Evolutionary conservation across 2,888 invertebrate genomes (phyloP), one percentile per base, ranked within the genome.

Genomic region (Dromius quadrimaculatus): DNA sequence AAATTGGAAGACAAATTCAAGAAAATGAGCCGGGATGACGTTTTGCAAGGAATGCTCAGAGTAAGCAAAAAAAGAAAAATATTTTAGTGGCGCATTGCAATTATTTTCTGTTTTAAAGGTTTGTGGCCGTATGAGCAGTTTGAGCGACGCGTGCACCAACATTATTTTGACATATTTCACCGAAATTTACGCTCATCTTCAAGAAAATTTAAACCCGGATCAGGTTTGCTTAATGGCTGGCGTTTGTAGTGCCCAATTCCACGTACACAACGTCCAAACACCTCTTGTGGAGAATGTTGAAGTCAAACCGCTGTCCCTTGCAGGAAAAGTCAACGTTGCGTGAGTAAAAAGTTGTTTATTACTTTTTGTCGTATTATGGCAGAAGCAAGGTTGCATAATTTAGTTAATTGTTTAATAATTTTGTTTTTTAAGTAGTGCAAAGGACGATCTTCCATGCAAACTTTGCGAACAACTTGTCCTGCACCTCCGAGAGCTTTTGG

Each of bases 381-480:
- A n/a, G n/a, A n/a, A n/a, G n/a, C n/a, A n/a, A n/a, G n/a, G n/a
- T n/a, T n/a, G n/a, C n/a, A n/a, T n/a, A n/a, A n/a, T n/a, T n/a
- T n/a, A n/a, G n/a, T n/a, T n/a, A n/a, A n/a, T 36, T 36, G 36
- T 36, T 63, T 11, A 19, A 43, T 59, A 50, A 28, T 68, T 13
- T n/a, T 22, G 8, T 43, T 5, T 62, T 41, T 20, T 22, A 41
- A 59, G 71, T 32, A 71, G 72, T 17, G 43, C 43, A 13, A 78
- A 80, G 36, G 88, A 89, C 75, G 89, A 90, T 78, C 85, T 93
- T 62, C 90, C 94, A 0, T 95, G 96, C 80, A 92, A 94, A 76
- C 86, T 96, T 68, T 96, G 95, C 81, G 89, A 93, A 76, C 92
- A 94, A 80, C 82, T 96, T 59, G 90, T 95, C 0, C 83, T 84